phyloP scores from a whole-genome alignment of 2,113 vertebrate species.

The Eretmodus cyanostictus region DNA sequence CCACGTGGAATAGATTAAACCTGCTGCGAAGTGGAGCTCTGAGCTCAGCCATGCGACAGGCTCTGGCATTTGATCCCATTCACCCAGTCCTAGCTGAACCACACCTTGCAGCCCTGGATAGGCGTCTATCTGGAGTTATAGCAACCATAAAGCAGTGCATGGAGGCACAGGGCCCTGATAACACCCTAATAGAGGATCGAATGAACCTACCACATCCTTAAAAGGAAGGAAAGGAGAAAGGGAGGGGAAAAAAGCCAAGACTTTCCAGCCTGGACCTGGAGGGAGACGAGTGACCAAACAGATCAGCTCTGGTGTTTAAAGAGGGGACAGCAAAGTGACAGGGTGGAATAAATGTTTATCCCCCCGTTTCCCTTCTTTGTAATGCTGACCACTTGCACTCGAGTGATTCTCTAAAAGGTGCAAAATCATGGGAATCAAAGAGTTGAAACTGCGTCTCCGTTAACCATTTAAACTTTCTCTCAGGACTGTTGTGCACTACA shows the following conservation, averaged over 20 bases:
- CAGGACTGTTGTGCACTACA: conserved; percentile 22
- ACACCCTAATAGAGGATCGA: conserved; percentile 92
- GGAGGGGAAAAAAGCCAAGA: background rate
- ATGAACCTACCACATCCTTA: conserved; percentile 91
- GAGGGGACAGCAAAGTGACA: background rate
- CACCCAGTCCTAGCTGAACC: conserved; percentile 80
- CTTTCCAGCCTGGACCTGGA: background rate
- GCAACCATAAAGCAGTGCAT: conserved; percentile 91
- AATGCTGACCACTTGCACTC: background rate
- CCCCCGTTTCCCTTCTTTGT: background rate
- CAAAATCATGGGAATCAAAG: background rate
- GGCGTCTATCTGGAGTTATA: conserved; percentile 82
- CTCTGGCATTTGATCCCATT: conserved; percentile 85
- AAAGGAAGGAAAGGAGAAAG: background rate
- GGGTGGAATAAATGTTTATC: background rate
- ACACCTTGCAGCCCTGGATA: conserved; percentile 85
- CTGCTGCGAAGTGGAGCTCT: conserved; percentile 83
- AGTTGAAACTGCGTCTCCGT: background rate
- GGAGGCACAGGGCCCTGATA: conserved; percentile 86
- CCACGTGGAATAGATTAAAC: conserved; percentile 94
- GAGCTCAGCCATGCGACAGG: conserved; percentile 84
- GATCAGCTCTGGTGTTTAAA: background rate
- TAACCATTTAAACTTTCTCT: background rate
- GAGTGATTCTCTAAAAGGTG: background rate
- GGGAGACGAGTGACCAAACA: background rate